A percentile compares a stretch with the other conserved stretches of the same genome.
phyloP scores from a whole-genome alignment of 2,888 invertebrate genomes.

The Apodemia zela region DNA sequence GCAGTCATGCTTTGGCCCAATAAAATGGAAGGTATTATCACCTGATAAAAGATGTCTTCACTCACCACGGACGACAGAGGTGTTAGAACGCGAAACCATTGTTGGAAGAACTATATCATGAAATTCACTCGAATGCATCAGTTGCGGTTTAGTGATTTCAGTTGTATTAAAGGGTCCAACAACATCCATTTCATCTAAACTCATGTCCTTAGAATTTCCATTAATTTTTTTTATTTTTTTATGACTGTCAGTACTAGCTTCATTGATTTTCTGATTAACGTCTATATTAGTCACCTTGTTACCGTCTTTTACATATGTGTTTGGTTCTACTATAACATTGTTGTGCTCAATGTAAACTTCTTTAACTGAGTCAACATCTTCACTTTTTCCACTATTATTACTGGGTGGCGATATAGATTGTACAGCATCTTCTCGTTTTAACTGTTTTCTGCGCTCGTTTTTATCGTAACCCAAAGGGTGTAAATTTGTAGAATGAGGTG shows the following conservation, averaged over 20 bases:
- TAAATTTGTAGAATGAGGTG: slow-evolving; percentile 61
- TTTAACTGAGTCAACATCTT: slow-evolving; percentile 58
- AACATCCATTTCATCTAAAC: slow-evolving; percentile 65
- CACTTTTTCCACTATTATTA: slow-evolving; percentile 71
- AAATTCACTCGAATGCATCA: slow-evolving; percentile 76
- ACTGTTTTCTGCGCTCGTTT: slow-evolving; percentile 65
- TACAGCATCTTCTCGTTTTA: slow-evolving; percentile 75
- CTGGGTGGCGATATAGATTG: slow-evolving; percentile 72
- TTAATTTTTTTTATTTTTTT: neutral
- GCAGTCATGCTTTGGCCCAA: slow-evolving; percentile 70
- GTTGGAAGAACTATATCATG: slow-evolving; percentile 74
- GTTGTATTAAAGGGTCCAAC: slow-evolving; percentile 49
- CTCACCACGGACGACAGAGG: slow-evolving; percentile 76
- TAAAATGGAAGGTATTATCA: slow-evolving; percentile 72
- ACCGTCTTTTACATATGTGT: neutral
- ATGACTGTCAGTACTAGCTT: neutral
- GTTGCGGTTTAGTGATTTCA: slow-evolving; percentile 36
- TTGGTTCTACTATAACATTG: slow-evolving; percentile 13
- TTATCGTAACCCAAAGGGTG: slow-evolving; percentile 66
- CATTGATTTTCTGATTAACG: neutral
- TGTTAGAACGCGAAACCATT: slow-evolving; percentile 62
- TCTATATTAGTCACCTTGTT: slow-evolving; percentile 12
- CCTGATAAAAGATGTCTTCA: slow-evolving; percentile 79
- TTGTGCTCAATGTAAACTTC: slow-evolving; percentile 29
- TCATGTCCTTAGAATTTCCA: neutral